These are phyloP conservation scores for Dendrolimus pini DNA, from an alignment of 2,888 invertebrate species.

Conservation along the genomic window DNA sequence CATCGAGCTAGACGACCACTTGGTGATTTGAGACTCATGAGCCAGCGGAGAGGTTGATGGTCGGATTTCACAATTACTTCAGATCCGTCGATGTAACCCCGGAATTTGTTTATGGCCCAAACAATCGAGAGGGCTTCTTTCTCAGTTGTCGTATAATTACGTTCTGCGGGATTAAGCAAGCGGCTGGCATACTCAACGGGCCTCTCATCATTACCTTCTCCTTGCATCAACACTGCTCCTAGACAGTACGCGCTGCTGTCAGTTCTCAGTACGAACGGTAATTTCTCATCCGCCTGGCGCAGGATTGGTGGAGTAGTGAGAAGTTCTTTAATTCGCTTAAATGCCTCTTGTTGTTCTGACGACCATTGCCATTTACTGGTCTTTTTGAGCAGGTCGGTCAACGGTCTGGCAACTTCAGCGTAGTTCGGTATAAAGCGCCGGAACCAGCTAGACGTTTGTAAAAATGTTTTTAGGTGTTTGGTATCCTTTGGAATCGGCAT, in stretches of 20 bases:
- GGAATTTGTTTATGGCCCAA: slow-evolving; percentile 2
- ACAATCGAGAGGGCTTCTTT: slow-evolving; percentile 10
- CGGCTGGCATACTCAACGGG: slow-evolving; percentile 17
- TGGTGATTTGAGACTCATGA: slow-evolving; percentile 7
- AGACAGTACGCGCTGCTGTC: background rate
- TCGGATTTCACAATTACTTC: slow-evolving; percentile 13
- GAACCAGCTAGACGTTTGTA: slow-evolving; percentile 23
- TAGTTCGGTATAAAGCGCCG: slow-evolving; percentile 12
- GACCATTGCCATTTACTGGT: background rate
- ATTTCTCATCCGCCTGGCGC: no score
- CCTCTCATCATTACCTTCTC: slow-evolving; percentile 12
- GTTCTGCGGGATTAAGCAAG: slow-evolving; percentile 6
- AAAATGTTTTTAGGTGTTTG: slow-evolving; percentile 21
- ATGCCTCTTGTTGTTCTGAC: slow-evolving; percentile 1
- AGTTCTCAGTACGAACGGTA: background rate
- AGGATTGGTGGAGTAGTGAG: background rate
- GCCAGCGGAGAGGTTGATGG: slow-evolving; percentile 13
- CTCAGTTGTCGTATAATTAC: slow-evolving; percentile 10
- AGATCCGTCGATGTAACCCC: slow-evolving; percentile 2
- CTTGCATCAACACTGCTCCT: slow-evolving; percentile 13
- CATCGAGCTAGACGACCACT: slow-evolving; percentile 11
- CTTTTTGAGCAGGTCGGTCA: slow-evolving; percentile 12
- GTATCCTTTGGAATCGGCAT: slow-evolving; percentile 17
- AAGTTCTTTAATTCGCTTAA: background rate
- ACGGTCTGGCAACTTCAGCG: slow-evolving; percentile 11